Evolutionary conservation across 2,797 vertebrate species (phyloP).

Genomic region (Microctenopoma stevenorrisi): DNA sequence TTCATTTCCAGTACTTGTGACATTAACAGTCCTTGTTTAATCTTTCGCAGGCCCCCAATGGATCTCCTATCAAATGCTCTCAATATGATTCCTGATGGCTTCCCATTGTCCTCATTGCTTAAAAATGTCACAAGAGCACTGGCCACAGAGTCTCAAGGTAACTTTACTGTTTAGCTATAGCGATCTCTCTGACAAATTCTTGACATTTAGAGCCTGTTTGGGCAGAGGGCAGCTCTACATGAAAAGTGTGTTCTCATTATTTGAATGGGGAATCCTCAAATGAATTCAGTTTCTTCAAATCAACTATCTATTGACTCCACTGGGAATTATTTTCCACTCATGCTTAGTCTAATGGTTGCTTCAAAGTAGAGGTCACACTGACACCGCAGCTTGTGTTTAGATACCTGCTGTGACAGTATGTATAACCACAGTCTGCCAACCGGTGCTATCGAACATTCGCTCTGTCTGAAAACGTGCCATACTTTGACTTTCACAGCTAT

Average conservation of each 20-base stretch:
- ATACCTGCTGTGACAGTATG: conserved; percentile 35
- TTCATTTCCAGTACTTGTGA: not conserved
- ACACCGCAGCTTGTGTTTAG: conserved; percentile 47
- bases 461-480: conserved; percentile 41
- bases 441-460: conserved; percentile 34
- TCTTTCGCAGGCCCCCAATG: conserved; percentile 66
- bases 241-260: conserved; percentile 41
- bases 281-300: conserved; percentile 25
- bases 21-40: conserved; percentile 30
- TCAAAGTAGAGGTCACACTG: conserved; percentile 18
- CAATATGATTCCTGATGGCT: conserved; percentile 68
- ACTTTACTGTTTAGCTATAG: conserved; percentile 24
- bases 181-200: conserved; percentile 18
- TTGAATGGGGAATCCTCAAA: conserved; percentile 33
- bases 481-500: conserved; percentile 47
- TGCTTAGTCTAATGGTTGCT: conserved; percentile 28
- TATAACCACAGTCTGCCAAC: conserved; percentile 40
- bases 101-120: conserved; percentile 66
- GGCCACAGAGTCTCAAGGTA: conserved; percentile 79
- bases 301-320: conserved; percentile 33
- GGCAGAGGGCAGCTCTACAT: conserved; percentile 27
- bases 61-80: conserved; percentile 61
- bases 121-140: conserved; percentile 69
- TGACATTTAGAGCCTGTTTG: conserved; percentile 25
- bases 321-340: conserved; percentile 23